Evolutionary conservation across 2,113 vertebrate genomes (phyloP).

Genomic region (Machaerirhynchus nigripectus): DNA sequence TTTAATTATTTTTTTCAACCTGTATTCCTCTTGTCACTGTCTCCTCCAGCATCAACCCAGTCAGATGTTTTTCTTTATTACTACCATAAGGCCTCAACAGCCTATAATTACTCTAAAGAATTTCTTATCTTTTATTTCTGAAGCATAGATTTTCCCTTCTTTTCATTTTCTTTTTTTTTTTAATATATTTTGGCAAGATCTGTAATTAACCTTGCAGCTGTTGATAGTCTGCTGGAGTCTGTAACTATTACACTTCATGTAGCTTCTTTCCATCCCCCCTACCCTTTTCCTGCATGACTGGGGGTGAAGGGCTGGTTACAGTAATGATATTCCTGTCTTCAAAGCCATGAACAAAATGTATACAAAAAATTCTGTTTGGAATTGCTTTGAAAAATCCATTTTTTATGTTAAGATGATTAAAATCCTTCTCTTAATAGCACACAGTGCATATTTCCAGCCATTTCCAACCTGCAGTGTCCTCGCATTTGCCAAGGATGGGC

Average conservation of each 20-base stretch:
- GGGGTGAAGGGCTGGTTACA: not conserved
- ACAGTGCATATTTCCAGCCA: not conserved
- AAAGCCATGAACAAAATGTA: not conserved
- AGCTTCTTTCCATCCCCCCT: not conserved
- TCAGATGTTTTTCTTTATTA: slow-evolving; percentile 81
- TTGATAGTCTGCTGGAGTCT: slow-evolving; percentile 30
- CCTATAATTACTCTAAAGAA: slow-evolving; percentile 77
- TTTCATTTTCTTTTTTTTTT: not conserved
- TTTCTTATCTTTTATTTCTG: slow-evolving; percentile 74
- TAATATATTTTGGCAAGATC: slow-evolving; percentile 38
- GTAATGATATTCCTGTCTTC: slow-evolving; percentile 6
- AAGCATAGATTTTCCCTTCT: slow-evolving; percentile 50
- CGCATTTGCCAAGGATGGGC: not conserved
- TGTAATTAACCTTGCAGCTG: slow-evolving; percentile 73
- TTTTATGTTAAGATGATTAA: slow-evolving; percentile 22
- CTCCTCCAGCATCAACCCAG: slow-evolving; percentile 82
- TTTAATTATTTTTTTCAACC: slow-evolving; percentile 86
- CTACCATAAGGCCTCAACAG: slow-evolving; percentile 63
- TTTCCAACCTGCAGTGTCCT: not conserved
- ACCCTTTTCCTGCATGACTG: not conserved
- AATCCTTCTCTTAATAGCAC: not conserved
- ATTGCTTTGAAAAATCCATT: slow-evolving; percentile 8
- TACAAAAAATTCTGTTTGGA: not conserved
- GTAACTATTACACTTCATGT: not conserved
- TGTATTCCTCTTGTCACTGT: slow-evolving; percentile 72